phyloP scores from a whole-genome alignment of 2,113 vertebrate species.

The Strix aluco region DNA sequence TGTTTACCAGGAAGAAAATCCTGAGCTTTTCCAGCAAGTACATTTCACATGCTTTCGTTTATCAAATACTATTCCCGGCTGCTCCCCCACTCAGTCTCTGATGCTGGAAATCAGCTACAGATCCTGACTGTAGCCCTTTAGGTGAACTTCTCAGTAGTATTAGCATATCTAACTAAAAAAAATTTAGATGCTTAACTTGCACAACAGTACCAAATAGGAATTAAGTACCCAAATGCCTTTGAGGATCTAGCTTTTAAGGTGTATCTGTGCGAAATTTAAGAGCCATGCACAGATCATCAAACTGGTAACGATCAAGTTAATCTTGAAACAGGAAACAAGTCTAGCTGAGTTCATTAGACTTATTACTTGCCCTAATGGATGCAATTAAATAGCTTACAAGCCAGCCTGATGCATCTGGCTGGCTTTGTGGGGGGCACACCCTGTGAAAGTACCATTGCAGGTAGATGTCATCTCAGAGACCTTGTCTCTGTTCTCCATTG shows the following conservation, averaged over 20 bases:
- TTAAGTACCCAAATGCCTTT: neutral
- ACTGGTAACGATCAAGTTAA: neutral
- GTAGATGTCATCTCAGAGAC: neutral
- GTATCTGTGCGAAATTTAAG: neutral
- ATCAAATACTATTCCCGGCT: neutral
- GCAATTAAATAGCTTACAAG: neutral
- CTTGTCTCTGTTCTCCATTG: neutral
- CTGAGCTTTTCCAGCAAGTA: neutral
- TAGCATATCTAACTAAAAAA: neutral
- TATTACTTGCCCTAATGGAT: neutral
- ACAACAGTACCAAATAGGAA: neutral
- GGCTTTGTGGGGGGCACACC: neutral
- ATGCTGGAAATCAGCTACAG: neutral
- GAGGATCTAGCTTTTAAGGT: neutral
- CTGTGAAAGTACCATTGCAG: neutral
- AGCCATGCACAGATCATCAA: neutral
- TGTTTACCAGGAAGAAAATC: neutral
- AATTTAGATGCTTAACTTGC: neutral
- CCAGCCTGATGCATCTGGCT: neutral
- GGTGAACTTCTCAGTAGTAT: neutral
- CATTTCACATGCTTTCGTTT: neutral
- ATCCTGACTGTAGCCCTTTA: neutral
- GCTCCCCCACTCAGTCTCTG: neutral
- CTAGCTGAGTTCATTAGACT: neutral
- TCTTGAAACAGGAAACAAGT: conserved; percentile 9